Percentiles rank a stretch among this genome's conserved stretches.
Conservation (phyloP, 2,888 invertebrate species). For the Cryptus viduatorius region DNA sequence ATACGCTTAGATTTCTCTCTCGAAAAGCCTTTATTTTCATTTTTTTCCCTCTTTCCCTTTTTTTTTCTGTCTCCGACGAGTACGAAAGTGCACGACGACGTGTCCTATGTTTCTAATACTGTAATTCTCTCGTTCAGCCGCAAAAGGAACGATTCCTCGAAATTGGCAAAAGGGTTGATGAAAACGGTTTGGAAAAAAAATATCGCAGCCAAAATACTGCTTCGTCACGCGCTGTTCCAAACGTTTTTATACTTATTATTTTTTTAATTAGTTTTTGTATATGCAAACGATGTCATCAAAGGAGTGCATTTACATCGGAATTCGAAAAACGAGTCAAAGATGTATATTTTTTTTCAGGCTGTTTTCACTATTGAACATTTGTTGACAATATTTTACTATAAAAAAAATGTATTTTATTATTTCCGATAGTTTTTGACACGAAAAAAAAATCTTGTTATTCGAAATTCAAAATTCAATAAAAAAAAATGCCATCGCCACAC, state of each 20-base stretch:
- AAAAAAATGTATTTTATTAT: too few relatives aligned
- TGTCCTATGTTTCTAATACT: constrained; percentile 5
- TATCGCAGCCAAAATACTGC: background rate
- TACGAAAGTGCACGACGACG: constrained; percentile 13
- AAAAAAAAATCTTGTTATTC: background rate
- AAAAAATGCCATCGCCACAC: background rate
- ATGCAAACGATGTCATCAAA: too few relatives aligned
- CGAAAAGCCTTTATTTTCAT: constrained; percentile 36
- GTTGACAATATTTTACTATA: too few relatives aligned
- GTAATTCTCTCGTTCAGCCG: constrained; percentile 41
- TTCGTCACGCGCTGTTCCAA: background rate
- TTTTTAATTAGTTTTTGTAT: too few relatives aligned
- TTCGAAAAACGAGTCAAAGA: too few relatives aligned
- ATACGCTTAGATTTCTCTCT: constrained; percentile 32
- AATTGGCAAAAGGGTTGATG: constrained; percentile 25
- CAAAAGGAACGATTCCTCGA: constrained; percentile 29
- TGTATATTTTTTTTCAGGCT: too few relatives aligned
- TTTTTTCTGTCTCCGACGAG: constrained; percentile 24
- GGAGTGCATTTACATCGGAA: too few relatives aligned
- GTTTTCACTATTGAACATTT: too few relatives aligned
- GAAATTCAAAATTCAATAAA: background rate
- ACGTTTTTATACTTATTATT: too few relatives aligned
- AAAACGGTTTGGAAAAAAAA: constrained; percentile 4
- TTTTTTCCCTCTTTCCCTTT: background rate
- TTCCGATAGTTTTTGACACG: too few relatives aligned